These are phyloP conservation scores for Conger conger DNA, from an alignment of 2,113 vertebrate genomes.

Conservation along the genomic window DNA sequence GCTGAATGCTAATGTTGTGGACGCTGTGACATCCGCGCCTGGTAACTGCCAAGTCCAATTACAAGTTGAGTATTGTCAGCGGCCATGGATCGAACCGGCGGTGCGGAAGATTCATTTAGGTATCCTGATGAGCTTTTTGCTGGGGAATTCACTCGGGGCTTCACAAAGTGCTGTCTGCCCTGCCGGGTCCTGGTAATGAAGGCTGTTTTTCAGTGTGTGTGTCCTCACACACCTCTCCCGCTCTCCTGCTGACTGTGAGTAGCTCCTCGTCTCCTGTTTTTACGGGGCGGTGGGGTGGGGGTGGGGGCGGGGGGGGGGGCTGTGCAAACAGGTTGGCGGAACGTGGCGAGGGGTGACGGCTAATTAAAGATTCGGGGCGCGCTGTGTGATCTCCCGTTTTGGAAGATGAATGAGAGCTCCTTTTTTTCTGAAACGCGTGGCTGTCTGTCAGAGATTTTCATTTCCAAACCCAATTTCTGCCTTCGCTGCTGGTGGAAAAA, in stretches of 20 bases:
- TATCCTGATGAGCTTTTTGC: conserved; percentile 13
- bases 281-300: not conserved
- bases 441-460: not conserved
- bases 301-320: not conserved
- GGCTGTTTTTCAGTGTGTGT: not conserved
- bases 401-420: not conserved
- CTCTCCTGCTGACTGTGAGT: conserved; percentile 16
- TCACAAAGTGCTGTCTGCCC: conserved; percentile 20
- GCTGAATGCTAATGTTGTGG: conserved; percentile 27
- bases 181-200: conserved; percentile 21
- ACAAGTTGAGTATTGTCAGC: conserved; percentile 27
- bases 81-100: conserved; percentile 12
- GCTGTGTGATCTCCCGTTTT: not conserved
- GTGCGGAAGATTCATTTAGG: conserved; percentile 28
- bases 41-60: conserved; percentile 38
- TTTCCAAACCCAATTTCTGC: not conserved
- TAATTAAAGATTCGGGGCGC: not conserved
- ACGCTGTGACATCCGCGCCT: conserved; percentile 16
- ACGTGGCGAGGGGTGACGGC: not conserved
- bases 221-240: not conserved
- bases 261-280: conserved; percentile 15
- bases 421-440: not conserved
- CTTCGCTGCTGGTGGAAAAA: not conserved
- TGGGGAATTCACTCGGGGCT: conserved; percentile 21
- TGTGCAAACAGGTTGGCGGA: conserved; percentile 28